Base-by-base conservation (phyloP, 2,113 vertebrate species). In the Melanotaenia duboulayi region DNA sequence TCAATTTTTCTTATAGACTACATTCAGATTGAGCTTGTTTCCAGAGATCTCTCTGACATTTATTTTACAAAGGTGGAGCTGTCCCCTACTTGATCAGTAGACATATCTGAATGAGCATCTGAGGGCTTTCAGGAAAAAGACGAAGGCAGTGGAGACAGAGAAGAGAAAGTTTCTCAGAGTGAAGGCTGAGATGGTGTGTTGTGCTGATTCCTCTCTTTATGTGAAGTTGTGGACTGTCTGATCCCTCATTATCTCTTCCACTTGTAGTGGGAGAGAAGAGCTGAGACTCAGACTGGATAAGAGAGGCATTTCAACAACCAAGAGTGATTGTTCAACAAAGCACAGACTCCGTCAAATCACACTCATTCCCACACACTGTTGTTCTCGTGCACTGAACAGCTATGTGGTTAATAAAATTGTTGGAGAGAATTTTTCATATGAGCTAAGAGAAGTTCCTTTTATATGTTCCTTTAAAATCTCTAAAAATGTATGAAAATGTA, bases 261-360 rank as follows among this genome's bases (percentile, higher is more conserved):
- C 83, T 80, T 51, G n/a, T 66, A 68, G 76, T 54, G 59, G 48
- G 74, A 78, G 76, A 83, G 73, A 62, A 74, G 76, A 82, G 65
- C 60, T 0, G 58, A 48, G 83, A 78, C 63, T 57, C 46, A n/a
- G 64, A 28, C 74, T 75, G 81, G 79, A 88, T 87, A 80, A 88
- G 79, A 87, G 87, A 87, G 78, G 81, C 79, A 80, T 83, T 83
- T 89, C 86, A 85, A 89, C 88, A 87, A 89, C 87, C 73, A 63
- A 82, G 85, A 87, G 84, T 83, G 84, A 85, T 89, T 86, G 84
- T 76, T 79, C 85, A 89, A 85, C 87, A 92, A 90, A 90, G 80
- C 71, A n/a, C 72, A 79, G 73, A 84, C 85, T 85, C 83, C 66
- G 83, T 87, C 83, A 85, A 80, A 87, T 82, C 76, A 77, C 82